Evolutionary conservation across 2,888 invertebrate species (phyloP), one percentile per base, ranked within the genome.

Genomic region (Prenolepis imparis): DNA sequence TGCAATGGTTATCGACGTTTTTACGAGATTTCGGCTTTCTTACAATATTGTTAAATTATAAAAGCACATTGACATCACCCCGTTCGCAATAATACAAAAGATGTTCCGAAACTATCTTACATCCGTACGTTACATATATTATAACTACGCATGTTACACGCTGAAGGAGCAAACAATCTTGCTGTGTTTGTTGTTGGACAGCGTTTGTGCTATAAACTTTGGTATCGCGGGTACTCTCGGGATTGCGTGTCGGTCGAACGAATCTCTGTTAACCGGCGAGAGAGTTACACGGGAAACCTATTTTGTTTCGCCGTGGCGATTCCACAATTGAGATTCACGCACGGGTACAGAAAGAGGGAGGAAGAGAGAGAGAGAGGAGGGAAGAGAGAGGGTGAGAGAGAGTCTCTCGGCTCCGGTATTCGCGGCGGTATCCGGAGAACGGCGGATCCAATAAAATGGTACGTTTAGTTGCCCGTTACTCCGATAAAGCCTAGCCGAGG

Each of bases 391-490:
- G 18, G 44, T 15, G 44, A 44, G 44, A 44, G 44, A 44, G 44
- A 15, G 18, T 48, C 48, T 59, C 68, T 36, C 28, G 73, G 41
- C n/a, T 48, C 15, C 78, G 67, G 78, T 88, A 86, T 89, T 84
- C 85, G 85, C 77, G 80, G 32, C 70, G 52, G 61, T 48, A 63
- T 48, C 36, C 41, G 39, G 18, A 67, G 55, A 48, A 48, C 48
- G 32, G 66, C 36, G 86, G 75, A 84, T 85, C 87, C 84, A 86
- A 89, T 89, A 89, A 89, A 89, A 85, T 82, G 82, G 86, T 84
- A 86, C 88, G 85, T 90, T 89, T 88, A 88, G 89, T 89, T 85
- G 87, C 75, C 87, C 82, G 90, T 89, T 84, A 82, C 67, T 36
- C 28, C 90, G 86, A 90, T 90, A 90, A 90, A 90, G 89, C 83